Evolutionary conservation across 2,797 vertebrate genomes (phyloP).

Genomic region (Acanthurus leucopareius): DNA sequence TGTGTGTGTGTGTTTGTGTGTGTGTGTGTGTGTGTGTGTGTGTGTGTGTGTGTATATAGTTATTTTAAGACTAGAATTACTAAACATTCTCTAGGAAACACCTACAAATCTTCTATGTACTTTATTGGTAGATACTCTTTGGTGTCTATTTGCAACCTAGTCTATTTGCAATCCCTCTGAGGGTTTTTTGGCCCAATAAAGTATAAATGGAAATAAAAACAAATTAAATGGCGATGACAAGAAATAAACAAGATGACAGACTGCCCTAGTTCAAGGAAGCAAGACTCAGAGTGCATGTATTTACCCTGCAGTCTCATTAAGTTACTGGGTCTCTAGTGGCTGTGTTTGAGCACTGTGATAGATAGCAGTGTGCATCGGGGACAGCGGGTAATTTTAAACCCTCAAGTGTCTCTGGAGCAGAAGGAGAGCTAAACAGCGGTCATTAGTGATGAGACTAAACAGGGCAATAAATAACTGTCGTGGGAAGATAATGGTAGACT

Average conservation of each 20-base stretch:
- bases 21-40: too few relatives aligned
- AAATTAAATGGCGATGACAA: neutral
- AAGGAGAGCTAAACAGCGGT: constrained; percentile 68
- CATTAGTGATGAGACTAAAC: constrained; percentile 79
- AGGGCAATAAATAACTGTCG: constrained; percentile 49
- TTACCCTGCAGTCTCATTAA: constrained; percentile 78
- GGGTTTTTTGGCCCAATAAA: too few relatives aligned
- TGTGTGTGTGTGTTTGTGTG: too few relatives aligned
- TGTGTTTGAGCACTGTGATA: constrained; percentile 56
- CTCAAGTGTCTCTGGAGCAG: constrained; percentile 49
- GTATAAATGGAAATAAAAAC: constrained; percentile 1
- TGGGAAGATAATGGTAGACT: constrained; percentile 25
- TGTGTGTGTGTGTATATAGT: too few relatives aligned
- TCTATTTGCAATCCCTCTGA: neutral
- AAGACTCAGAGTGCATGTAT: constrained; percentile 17
- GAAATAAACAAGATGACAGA: constrained; percentile 20
- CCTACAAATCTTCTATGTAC: neutral
- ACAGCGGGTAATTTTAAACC: constrained; percentile 74
- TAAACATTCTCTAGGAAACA: neutral
- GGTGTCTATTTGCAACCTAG: neutral
- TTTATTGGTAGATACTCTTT: neutral
- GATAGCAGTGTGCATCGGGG: constrained; percentile 69
- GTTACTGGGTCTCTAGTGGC: constrained; percentile 42
- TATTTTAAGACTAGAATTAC: neutral
- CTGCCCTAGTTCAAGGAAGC: constrained; percentile 8